Percentiles rank a stretch among this genome's conserved stretches.
Evolutionary conservation across 2,888 invertebrate species (phyloP).

Genomic region (Drosophila koepferae): DNA sequence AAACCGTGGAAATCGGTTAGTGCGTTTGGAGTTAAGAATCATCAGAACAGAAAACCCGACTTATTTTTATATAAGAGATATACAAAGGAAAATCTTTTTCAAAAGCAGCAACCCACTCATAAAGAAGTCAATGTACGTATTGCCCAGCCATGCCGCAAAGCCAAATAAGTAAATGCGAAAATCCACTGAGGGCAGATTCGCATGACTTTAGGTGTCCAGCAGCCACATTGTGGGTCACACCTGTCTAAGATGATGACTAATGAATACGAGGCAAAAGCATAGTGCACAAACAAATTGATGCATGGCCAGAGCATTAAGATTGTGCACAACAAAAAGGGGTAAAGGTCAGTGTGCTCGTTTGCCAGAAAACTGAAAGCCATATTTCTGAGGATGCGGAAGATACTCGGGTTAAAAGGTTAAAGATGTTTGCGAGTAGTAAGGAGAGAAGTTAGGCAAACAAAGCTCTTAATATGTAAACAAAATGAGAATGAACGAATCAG

Average conservation of each 20-base stretch:
- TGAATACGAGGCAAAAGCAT: slow-evolving; percentile 3
- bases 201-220: slow-evolving; percentile 29
- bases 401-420: neutral
- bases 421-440: neutral
- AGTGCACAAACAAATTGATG: slow-evolving; percentile 6
- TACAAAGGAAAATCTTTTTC: neutral
- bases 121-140: slow-evolving; percentile 27
- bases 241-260: neutral
- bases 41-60: too few relatives aligned
- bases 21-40: too few relatives aligned
- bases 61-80: too few relatives aligned
- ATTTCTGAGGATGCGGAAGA: neutral
- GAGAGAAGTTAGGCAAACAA: neutral
- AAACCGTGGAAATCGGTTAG: too few relatives aligned
- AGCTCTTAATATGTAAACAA: slow-evolving; percentile 56
- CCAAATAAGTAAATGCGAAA: slow-evolving; percentile 56
- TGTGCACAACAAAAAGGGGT: slow-evolving; percentile 3
- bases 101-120: neutral
- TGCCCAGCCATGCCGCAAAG: slow-evolving; percentile 28
- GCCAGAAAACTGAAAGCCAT: neutral
- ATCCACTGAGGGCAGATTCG: slow-evolving; percentile 5
- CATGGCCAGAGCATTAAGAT: neutral
- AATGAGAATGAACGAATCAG: slow-evolving; percentile 32
- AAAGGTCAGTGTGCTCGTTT: slow-evolving; percentile 3
- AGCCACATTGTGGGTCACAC: slow-evolving; percentile 10